These are phyloP conservation scores for Mesoligia furuncula DNA, from an alignment of 2,888 invertebrate species.

Conservation along the genomic window DNA sequence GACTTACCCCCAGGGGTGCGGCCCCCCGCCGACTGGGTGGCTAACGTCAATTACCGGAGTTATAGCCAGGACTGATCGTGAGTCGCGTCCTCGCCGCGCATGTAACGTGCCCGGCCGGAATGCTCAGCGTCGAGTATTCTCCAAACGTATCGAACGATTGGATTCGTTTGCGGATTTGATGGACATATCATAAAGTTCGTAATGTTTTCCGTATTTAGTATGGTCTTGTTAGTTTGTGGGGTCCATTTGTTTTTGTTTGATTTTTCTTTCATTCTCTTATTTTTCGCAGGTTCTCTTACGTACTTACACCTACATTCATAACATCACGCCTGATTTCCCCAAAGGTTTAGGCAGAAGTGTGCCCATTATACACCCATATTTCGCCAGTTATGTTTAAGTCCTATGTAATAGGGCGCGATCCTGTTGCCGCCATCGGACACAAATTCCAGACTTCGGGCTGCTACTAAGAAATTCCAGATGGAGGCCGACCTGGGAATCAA, in stretches of 20 bases:
- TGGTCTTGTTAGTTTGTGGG: constrained; percentile 25
- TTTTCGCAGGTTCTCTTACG: not conserved
- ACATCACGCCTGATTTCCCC: no score
- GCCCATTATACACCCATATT: no score
- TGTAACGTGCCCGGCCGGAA: constrained; percentile 74
- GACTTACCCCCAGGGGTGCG: constrained; percentile 61
- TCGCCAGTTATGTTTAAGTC: no score
- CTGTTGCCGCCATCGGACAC: no score
- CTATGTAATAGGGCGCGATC: no score
- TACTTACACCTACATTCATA: no score
- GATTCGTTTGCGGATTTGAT: constrained; percentile 53
- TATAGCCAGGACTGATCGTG: constrained; percentile 88
- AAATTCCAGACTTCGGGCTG: no score
- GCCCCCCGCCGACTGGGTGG: constrained; percentile 81
- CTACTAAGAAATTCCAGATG: no score
- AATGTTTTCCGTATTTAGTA: constrained; percentile 50
- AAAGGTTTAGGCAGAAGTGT: no score
- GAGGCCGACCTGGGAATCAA: no score
- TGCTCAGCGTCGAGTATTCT: constrained; percentile 51
- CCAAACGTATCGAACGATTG: constrained; percentile 58
- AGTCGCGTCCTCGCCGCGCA: constrained; percentile 78
- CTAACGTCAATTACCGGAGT: constrained; percentile 87
- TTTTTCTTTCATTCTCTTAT: not conserved
- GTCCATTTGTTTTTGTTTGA: not conserved
- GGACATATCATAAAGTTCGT: constrained; percentile 63